A percentile compares a stretch with the other conserved stretches of the same genome.
Conservation (phyloP, 2,888 invertebrate genomes). For the Eugnorisma glareosa region DNA sequence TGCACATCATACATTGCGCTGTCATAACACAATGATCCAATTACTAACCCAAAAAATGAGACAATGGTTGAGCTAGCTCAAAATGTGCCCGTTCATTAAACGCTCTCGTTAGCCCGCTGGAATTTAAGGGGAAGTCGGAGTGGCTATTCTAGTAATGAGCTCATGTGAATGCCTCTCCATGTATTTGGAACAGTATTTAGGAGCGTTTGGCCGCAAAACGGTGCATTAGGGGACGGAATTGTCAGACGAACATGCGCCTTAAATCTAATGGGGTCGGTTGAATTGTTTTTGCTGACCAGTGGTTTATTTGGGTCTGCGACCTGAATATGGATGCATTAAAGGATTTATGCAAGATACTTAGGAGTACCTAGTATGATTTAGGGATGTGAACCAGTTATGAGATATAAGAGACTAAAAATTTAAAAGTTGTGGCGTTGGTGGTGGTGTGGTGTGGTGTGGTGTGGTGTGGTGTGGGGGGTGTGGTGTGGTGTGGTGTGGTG, state of each 20-base stretch:
- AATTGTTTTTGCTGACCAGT: conserved; percentile 17
- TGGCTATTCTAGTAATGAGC: conserved; percentile 41
- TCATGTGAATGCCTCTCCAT: conserved; percentile 23
- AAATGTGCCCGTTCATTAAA: conserved; percentile 36
- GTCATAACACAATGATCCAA: conserved; percentile 40
- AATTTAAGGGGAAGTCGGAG: conserved; percentile 40
- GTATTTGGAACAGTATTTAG: conserved; percentile 29
- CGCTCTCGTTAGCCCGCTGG: conserved; percentile 32
- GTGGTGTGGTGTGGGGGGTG: too few species aligned
- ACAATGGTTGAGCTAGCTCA: conserved; percentile 32
- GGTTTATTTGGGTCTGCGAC: background rate
- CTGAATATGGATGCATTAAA: background rate
- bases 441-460: too few species aligned
- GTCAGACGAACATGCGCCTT: background rate
- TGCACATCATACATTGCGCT: conserved; percentile 37
- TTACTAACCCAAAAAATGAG: conserved; percentile 30
- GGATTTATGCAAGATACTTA: background rate
- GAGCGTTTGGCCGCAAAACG: conserved; percentile 15
- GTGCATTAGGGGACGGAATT: conserved; percentile 4
- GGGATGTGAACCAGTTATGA: background rate
- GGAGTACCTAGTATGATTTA: background rate
- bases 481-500: too few species aligned
- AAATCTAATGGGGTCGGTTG: conserved; percentile 10
- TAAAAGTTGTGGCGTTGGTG: too few species aligned
- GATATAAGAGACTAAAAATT: too few species aligned